A percentile compares a stretch with the other conserved stretches of the same genome.
phyloP scores from a whole-genome alignment of 2,113 vertebrate genomes.

The Gasterosteus aculeatus region DNA sequence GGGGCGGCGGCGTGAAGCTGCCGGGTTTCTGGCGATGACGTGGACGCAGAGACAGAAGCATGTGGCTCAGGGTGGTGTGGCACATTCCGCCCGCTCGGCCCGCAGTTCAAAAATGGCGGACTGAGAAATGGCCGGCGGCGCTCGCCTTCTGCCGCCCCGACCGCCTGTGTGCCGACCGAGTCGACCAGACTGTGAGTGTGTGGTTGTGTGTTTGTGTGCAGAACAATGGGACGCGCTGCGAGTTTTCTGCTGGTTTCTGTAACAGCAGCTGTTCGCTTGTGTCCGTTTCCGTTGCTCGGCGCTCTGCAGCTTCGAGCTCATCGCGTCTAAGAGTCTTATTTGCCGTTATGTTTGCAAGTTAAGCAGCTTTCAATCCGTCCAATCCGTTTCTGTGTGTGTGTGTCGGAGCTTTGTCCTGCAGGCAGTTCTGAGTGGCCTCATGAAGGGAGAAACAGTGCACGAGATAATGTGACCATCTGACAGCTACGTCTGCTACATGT shows the following conservation, averaged over 20 bases:
- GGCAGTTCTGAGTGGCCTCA: neutral
- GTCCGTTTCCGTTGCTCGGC: neutral
- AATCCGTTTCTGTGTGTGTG: neutral
- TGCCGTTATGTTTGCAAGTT: neutral
- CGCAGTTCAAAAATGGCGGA: neutral
- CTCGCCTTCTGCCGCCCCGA: constrained; percentile 17
- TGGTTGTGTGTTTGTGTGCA: constrained; percentile 18
- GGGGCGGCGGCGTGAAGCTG: constrained; percentile 20
- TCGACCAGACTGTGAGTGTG: neutral
- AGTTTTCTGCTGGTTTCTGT: neutral
- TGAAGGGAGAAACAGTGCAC: neutral
- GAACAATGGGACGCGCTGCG: neutral
- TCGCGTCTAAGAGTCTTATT: neutral
- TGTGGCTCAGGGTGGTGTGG: constrained; percentile 37
- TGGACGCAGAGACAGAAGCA: constrained; percentile 16
- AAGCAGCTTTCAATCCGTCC: neutral
- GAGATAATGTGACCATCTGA: neutral
- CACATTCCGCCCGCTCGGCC: too few species aligned
- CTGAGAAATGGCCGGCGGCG: neutral
- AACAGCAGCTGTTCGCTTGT: neutral
- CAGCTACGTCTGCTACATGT: neutral
- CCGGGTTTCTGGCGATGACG: constrained; percentile 40
- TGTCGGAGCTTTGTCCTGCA: neutral
- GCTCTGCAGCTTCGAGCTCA: neutral
- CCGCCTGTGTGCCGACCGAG: constrained; percentile 42